Base-by-base conservation (phyloP, 2,797 vertebrate genomes). In the Micropoecilia bifurca region DNA sequence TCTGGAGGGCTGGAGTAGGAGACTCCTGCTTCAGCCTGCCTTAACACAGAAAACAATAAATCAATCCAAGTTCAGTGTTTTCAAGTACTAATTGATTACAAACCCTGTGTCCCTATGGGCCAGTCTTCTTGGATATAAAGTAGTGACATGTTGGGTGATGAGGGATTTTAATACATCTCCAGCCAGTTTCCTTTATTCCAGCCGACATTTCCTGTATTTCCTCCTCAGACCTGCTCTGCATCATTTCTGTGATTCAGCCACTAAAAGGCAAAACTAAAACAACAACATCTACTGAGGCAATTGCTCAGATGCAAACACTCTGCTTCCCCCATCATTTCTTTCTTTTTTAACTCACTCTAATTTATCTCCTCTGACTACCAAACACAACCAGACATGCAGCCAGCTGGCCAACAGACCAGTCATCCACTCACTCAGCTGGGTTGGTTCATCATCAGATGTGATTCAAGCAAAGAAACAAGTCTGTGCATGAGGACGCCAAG, bases 231-330 rank as follows among this genome's bases (percentile, higher is more conserved):
- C 45, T 74, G 80, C 80, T 53, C 69, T 82, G 50, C 77, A 76
- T 89, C 87, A 86, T 91, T 80, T 83, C 80, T 80, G 78, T 71
- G 80, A 89, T 75, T 80, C 86, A 76, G 78, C 18, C 80, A 76
- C 73, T 50, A 76, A 73, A 28, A 76, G 88, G 85, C 88, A 80
- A 0, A 18, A 73, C 36, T 80, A 39, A 43, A 74, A 50, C 46
- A 20, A 75, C 86, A 3, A 69, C 84, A 20, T 0, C 69, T 76
- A 89, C 91, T 85, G 80, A 41, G 63, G 77, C 8, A 68, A 76
- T 68, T 82, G 68, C 84, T 86, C 80, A 13, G 69, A 76, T 36
- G 74, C 80, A 45, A 78, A 43, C 57, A 10, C 59, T 46, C 76
- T 75, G 80, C 84, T 76, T 80, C 81, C 88, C 84, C 80, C 73